Evolutionary conservation across 2,888 invertebrate genomes (phyloP).

Genomic region (Hymenopus coronatus): DNA sequence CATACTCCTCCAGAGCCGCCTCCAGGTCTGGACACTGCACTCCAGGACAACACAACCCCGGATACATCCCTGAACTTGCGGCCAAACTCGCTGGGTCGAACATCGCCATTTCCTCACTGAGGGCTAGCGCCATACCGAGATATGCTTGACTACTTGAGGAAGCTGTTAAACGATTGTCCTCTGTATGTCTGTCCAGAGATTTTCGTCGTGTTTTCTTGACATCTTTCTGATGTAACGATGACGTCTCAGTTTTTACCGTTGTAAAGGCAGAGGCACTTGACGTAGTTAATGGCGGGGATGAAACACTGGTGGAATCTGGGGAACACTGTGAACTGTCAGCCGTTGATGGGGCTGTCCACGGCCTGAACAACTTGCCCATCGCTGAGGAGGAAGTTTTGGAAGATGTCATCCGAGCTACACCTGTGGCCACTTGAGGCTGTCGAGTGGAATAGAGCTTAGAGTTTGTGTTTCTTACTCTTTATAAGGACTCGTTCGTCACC

Average conservation of each 20-base stretch:
- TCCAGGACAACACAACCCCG: neutral
- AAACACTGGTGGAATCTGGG: slow-evolving; percentile 20
- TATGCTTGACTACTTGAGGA: neutral
- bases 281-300: neutral
- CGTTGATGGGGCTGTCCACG: slow-evolving; percentile 20
- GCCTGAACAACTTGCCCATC: slow-evolving; percentile 27
- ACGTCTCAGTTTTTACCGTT: neutral
- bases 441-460: neutral
- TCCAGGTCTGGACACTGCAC: slow-evolving; percentile 14
- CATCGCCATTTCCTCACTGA: neutral
- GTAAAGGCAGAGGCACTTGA: neutral
- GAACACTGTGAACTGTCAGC: slow-evolving; percentile 13
- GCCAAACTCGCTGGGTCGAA: neutral
- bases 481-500: neutral
- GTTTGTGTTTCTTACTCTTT: neutral
- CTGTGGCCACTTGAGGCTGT: neutral
- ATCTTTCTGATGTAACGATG: neutral
- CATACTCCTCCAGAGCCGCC: slow-evolving; percentile 23
- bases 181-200: too few species aligned
- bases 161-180: too few species aligned
- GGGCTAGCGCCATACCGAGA: neutral
- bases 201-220: neutral
- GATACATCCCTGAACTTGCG: neutral
- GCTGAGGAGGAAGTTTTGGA: neutral
- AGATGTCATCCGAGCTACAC: neutral